phyloP scores from a whole-genome alignment of 2,888 invertebrate genomes.

The Lissonota sp. region DNA sequence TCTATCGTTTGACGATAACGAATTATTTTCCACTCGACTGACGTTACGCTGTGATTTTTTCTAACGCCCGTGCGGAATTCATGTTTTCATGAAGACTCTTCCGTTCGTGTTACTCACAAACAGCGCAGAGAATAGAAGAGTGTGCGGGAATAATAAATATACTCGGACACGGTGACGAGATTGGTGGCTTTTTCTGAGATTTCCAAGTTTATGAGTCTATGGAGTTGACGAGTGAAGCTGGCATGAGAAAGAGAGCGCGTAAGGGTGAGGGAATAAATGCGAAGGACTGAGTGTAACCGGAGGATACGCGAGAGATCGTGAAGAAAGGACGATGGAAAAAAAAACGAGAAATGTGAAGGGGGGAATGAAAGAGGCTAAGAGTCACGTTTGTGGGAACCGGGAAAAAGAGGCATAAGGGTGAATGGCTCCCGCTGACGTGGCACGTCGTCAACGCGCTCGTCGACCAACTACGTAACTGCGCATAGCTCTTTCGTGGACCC shows the following conservation, averaged over 20 bases:
- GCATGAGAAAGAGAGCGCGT: background rate
- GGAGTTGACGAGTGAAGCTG: slow-evolving; percentile 36
- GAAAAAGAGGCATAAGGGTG: slow-evolving; percentile 65
- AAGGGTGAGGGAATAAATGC: slow-evolving; percentile 9
- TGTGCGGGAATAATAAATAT: no score
- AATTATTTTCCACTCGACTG: slow-evolving; percentile 61
- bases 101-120: slow-evolving; percentile 42
- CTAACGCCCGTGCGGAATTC: slow-evolving; percentile 21
- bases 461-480: slow-evolving; percentile 61
- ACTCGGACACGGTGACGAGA: slow-evolving; percentile 2
- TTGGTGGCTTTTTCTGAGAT: slow-evolving; percentile 48
- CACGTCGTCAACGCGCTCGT: slow-evolving; percentile 73
- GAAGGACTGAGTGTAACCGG: slow-evolving; percentile 58
- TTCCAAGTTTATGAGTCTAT: slow-evolving; percentile 15
- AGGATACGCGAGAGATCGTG: slow-evolving; percentile 69
- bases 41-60: slow-evolving; percentile 24
- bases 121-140: slow-evolving; percentile 26
- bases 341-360: background rate
- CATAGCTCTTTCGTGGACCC: slow-evolving; percentile 69
- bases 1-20: slow-evolving; percentile 26
- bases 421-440: slow-evolving; percentile 78
- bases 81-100: slow-evolving; percentile 44
- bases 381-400: slow-evolving; percentile 61
- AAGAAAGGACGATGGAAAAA: slow-evolving; percentile 37
- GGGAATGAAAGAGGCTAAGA: slow-evolving; percentile 32